Evolutionary conservation across 2,888 invertebrate genomes (phyloP).

Genomic region (Hypsopygia costalis): DNA sequence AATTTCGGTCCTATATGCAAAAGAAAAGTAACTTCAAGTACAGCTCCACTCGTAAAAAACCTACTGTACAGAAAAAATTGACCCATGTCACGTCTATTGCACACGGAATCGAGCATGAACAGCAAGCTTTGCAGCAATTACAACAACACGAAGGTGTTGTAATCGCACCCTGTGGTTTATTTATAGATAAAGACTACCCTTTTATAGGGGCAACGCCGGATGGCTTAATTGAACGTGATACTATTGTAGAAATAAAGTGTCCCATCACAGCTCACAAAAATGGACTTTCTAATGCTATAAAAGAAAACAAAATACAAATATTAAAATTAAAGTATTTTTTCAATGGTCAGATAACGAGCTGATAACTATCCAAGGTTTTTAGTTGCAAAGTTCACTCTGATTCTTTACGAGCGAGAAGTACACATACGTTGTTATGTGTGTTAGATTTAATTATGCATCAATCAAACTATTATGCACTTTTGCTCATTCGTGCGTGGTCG

Average conservation of each 20-base stretch:
- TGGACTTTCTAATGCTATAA: constrained; percentile 2
- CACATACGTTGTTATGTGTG: too few relatives aligned
- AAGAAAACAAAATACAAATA: constrained; percentile 13
- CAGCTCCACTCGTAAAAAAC: constrained; percentile 17
- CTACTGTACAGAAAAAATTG: too few relatives aligned
- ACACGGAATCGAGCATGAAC: constrained; percentile 10
- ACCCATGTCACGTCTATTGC: constrained; percentile 11
- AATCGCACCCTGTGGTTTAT: constrained; percentile 8
- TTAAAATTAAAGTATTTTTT: too few relatives aligned
- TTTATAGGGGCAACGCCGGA: constrained; percentile 15
- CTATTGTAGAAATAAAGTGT: constrained; percentile 1
- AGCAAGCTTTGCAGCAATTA: neutral
- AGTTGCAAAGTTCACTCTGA: too few relatives aligned
- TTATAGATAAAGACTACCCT: constrained; percentile 8
- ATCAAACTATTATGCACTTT: too few relatives aligned
- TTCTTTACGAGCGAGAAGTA: too few relatives aligned
- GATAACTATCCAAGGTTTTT: too few relatives aligned
- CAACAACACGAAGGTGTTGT: neutral
- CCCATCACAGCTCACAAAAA: neutral
- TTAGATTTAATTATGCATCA: too few relatives aligned
- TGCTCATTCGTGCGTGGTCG: too few relatives aligned
- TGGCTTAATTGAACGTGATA: constrained; percentile 10
- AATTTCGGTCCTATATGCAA: constrained; percentile 20
- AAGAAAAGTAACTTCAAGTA: constrained; percentile 19
- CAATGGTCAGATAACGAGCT: too few relatives aligned